Percentiles rank a stretch among this genome's conserved stretches.
Evolutionary conservation across 2,797 vertebrate species (phyloP).

Genomic region (Enteromius argenteus): DNA sequence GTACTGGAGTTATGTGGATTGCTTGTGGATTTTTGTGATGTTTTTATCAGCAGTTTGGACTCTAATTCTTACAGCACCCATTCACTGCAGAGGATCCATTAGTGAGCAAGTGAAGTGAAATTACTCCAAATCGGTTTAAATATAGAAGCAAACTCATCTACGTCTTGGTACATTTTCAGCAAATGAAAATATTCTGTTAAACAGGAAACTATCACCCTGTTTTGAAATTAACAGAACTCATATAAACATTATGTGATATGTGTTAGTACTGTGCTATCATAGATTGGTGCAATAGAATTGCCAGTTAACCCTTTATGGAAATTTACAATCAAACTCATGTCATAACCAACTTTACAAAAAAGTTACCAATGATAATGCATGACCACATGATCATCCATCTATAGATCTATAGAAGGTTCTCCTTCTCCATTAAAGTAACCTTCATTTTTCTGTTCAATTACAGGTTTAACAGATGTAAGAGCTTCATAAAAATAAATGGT

Average conservation of each 20-base stretch:
- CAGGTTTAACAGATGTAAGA: neutral
- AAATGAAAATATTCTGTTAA: neutral
- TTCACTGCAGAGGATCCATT: neutral
- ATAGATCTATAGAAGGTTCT: neutral
- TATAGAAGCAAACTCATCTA: neutral
- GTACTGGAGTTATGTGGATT: neutral
- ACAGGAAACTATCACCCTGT: neutral
- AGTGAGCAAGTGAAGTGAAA: neutral
- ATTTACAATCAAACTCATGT: neutral
- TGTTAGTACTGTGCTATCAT: neutral
- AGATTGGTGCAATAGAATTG: neutral
- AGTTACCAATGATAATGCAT: neutral
- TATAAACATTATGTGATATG: neutral
- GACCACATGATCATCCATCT: neutral
- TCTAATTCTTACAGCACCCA: neutral
- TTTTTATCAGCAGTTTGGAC: neutral
- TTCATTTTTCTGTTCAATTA: neutral
- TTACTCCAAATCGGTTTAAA: neutral
- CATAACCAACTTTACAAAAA: neutral
- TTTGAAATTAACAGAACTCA: neutral
- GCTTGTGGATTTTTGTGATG: neutral
- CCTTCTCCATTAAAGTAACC: neutral
- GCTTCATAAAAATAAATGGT: slow-evolving; percentile 10
- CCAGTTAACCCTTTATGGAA: neutral
- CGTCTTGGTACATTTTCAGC: neutral